Conservation (phyloP, 2,113 vertebrate species). For the Scomber colias region DNA sequence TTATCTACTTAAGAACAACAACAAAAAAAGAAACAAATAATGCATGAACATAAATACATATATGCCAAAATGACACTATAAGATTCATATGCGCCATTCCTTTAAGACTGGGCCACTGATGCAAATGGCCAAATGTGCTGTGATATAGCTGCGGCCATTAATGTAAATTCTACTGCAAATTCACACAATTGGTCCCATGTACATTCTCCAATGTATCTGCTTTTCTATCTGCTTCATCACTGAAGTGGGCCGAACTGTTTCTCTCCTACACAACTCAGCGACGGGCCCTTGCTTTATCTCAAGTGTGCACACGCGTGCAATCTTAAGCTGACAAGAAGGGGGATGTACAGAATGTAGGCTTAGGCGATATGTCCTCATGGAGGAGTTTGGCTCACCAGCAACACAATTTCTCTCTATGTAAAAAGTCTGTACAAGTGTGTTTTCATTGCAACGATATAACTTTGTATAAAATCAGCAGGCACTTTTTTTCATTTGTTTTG, state of each 20-base stretch:
- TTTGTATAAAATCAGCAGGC: constrained; percentile 90
- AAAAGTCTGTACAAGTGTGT: constrained; percentile 68
- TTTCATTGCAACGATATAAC: constrained; percentile 67
- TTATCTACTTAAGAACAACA: constrained; percentile 88
- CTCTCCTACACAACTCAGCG: constrained; percentile 71
- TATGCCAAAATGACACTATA: constrained; percentile 82
- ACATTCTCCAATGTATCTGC: constrained; percentile 54
- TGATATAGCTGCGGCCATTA: constrained; percentile 57
- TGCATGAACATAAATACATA: constrained; percentile 93
- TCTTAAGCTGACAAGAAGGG: constrained; percentile 58
- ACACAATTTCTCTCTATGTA: constrained; percentile 72
- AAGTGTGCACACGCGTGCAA: constrained; percentile 59
- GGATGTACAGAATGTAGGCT: constrained; percentile 65
- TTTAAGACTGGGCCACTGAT: constrained; percentile 81
- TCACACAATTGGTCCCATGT: constrained; percentile 76
- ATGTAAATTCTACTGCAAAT: constrained; percentile 76
- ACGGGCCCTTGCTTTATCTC: constrained; percentile 65
- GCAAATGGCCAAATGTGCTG: constrained; percentile 61
- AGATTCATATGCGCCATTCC: constrained; percentile 86
- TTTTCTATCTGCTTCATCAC: constrained; percentile 73
- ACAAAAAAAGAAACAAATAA: constrained; percentile 87
- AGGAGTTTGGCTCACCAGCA: constrained; percentile 81
- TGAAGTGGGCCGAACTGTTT: constrained; percentile 63
- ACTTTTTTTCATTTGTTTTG: constrained; percentile 83
- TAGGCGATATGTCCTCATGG: constrained; percentile 84